Percentiles rank a stretch among this genome's conserved stretches.
Evolutionary conservation across 1,140 invertebrate species (phyloP).

Genomic region (Heliconius nattereri): DNA sequence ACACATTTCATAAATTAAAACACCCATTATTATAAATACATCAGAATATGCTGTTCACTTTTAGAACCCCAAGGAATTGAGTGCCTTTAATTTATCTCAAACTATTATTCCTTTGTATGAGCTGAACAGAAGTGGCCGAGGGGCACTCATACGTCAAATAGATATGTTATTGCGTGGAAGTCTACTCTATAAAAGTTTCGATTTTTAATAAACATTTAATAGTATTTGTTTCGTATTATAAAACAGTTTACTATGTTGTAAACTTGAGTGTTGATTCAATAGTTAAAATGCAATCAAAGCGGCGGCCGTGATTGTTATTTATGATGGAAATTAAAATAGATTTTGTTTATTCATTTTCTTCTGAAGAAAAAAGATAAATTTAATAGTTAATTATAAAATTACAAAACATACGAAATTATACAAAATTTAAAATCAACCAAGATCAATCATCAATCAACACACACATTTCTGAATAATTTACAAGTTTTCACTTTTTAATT

Average conservation of each 20-base stretch:
- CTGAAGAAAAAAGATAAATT: no score
- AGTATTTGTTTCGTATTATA: background rate
- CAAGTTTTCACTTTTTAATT: constrained; percentile 19
- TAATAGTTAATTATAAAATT: no score
- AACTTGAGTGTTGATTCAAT: background rate
- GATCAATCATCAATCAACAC: background rate
- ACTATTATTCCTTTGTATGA: background rate
- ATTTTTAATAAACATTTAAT: background rate
- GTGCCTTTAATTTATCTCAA: background rate
- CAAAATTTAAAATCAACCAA: no score
- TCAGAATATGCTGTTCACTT: no score
- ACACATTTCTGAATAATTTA: background rate
- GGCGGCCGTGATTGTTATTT: background rate
- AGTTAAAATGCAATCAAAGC: background rate
- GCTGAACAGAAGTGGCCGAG: background rate
- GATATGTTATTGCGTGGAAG: background rate
- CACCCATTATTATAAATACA: no score
- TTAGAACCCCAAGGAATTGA: no score
- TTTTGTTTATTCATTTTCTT: no score
- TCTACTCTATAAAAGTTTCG: background rate
- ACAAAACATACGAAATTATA: no score
- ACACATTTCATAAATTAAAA: background rate
- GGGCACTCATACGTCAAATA: background rate
- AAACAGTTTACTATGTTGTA: background rate
- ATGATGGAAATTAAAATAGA: background rate